Percentiles rank a stretch among this genome's conserved stretches.
phyloP scores from a whole-genome alignment of 2,113 vertebrate species.

The Etheostoma spectabile region DNA sequence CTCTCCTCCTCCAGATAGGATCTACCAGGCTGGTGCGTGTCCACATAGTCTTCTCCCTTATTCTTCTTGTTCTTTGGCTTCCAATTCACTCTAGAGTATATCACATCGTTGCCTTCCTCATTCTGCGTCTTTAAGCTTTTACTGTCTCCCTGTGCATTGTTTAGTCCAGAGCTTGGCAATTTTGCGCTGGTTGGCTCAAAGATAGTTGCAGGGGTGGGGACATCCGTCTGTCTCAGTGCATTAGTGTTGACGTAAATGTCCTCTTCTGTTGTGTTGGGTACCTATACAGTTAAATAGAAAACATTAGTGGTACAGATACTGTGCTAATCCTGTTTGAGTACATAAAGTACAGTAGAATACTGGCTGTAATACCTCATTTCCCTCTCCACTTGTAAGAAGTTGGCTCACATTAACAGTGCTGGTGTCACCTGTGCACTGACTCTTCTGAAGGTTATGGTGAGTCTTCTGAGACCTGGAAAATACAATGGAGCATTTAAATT shows the following conservation, averaged over 20 bases:
- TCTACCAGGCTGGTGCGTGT: not conserved
- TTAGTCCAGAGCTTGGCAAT: not conserved
- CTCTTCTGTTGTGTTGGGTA: not conserved
- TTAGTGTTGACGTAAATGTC: not conserved
- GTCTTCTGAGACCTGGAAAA: conserved; percentile 36
- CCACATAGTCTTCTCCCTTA: rapidly evolving
- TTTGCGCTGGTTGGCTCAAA: not conserved
- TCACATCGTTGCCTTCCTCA: not conserved
- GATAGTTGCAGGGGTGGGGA: not conserved
- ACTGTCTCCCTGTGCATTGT: rapidly evolving
- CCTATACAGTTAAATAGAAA: conserved; percentile 19
- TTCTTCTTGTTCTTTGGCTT: not conserved
- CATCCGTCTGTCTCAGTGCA: not conserved
- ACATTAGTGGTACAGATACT: not conserved
- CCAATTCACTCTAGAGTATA: conserved; percentile 31
- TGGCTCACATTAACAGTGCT: not conserved
- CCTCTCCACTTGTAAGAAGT: not conserved
- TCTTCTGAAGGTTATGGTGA: not conserved
- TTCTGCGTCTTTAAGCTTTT: not conserved
- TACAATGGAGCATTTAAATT: not conserved
- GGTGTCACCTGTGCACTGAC: not conserved
- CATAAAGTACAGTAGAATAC: not conserved
- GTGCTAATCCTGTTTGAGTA: not conserved
- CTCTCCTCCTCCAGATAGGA: conserved; percentile 39
- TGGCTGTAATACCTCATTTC: conserved; percentile 29